These are phyloP conservation scores for Mesochorus sp. DNA, from an alignment of 2,888 invertebrate species.

Conservation along the genomic window DNA sequence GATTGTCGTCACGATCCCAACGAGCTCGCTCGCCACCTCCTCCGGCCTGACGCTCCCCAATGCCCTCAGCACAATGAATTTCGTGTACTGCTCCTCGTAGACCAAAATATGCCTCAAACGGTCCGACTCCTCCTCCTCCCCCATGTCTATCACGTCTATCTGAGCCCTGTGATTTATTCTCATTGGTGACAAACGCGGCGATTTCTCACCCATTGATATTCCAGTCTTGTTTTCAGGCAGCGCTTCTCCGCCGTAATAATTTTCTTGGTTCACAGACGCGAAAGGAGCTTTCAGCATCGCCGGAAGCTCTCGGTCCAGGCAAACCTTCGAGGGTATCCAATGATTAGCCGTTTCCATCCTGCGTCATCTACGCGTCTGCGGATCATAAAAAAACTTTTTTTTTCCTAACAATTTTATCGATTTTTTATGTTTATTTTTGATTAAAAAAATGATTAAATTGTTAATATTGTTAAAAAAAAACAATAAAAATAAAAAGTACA, in stretches of 20 bases:
- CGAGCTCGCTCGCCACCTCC: constrained; percentile 69
- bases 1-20: constrained; percentile 72
- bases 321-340: constrained; percentile 40
- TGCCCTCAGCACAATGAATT: constrained; percentile 71
- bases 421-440: too few relatives aligned
- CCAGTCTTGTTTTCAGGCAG: not conserved
- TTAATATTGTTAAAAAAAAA: constrained; percentile 7
- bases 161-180: constrained; percentile 67
- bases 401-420: not conserved
- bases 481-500: too few relatives aligned
- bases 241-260: constrained; percentile 5
- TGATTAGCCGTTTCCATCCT: not conserved
- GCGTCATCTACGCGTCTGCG: not conserved
- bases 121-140: constrained; percentile 46
- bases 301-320: not conserved
- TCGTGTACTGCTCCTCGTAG: constrained; percentile 73
- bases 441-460: too few relatives aligned
- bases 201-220: not conserved
- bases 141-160: constrained; percentile 73
- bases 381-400: not conserved
- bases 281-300: constrained; percentile 11
- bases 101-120: constrained; percentile 69
- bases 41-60: constrained; percentile 62
- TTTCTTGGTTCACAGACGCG: constrained; percentile 20
- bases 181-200: not conserved